These are phyloP conservation scores for Nomada ruficornis DNA, from an alignment of 2,888 invertebrate genomes.

Conservation along the genomic window DNA sequence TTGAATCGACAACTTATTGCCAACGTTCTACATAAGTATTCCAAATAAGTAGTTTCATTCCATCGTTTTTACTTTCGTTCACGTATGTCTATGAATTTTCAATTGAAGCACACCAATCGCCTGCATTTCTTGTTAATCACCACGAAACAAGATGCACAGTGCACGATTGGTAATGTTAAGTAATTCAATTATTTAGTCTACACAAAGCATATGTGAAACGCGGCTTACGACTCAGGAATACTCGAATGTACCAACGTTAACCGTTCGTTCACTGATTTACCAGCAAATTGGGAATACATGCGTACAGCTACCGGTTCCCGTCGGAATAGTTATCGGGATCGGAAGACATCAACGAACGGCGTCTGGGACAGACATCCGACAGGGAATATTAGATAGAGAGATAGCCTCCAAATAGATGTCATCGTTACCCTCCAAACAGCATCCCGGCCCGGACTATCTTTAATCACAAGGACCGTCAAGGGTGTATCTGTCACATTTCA, in stretches of 20 bases:
- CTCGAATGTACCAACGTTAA: constrained; percentile 28
- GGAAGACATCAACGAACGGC: constrained; percentile 48
- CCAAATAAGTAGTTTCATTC: no score
- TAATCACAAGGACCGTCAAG: constrained; percentile 52
- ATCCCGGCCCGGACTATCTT: constrained; percentile 46
- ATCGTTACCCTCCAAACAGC: constrained; percentile 47
- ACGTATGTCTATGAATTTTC: neutral
- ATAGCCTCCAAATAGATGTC: constrained; percentile 58
- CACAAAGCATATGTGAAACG: neutral
- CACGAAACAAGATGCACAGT: neutral
- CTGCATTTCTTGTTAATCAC: neutral
- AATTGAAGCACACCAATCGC: neutral
- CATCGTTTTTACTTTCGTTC: no score
- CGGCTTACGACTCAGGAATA: constrained; percentile 11
- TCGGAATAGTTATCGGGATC: constrained; percentile 51
- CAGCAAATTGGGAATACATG: constrained; percentile 38
- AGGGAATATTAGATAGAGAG: constrained; percentile 40
- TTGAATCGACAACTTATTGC: no score
- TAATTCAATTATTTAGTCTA: constrained; percentile 41
- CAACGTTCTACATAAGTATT: no score
- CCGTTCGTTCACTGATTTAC: constrained; percentile 27
- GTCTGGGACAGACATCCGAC: constrained; percentile 49
- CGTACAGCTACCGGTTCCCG: constrained; percentile 22
- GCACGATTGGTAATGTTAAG: neutral
- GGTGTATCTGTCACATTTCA: constrained; percentile 55